phyloP scores from a whole-genome alignment of 2,113 vertebrate genomes.

The Suncus etruscus region DNA sequence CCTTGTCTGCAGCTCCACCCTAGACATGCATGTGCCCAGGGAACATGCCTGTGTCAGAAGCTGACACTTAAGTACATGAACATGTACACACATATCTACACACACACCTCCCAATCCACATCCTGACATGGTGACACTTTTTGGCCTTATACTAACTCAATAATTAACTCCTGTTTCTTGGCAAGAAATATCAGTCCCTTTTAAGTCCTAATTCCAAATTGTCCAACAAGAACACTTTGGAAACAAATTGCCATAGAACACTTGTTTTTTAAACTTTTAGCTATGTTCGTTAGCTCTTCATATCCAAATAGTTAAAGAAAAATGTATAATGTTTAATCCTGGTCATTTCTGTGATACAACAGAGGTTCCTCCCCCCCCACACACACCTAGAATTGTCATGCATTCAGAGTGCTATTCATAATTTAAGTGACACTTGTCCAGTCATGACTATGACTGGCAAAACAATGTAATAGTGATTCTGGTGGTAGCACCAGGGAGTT shows the following conservation, averaged over 20 bases:
- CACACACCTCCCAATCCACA: slow-evolving; percentile 3
- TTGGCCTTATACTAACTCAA: slow-evolving; percentile 31
- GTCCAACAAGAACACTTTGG: slow-evolving; percentile 43
- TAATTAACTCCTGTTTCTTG: slow-evolving; percentile 61
- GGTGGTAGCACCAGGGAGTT: background rate
- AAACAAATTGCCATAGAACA: slow-evolving; percentile 27
- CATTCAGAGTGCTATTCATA: background rate
- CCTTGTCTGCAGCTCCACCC: background rate
- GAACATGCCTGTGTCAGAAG: background rate
- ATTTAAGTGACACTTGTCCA: slow-evolving; percentile 33
- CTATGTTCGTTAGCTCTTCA: slow-evolving; percentile 23
- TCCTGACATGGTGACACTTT: slow-evolving; percentile 3
- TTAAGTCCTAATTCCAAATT: slow-evolving; percentile 60
- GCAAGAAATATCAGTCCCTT: slow-evolving; percentile 39
- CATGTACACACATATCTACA: background rate
- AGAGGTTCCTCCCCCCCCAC: background rate
- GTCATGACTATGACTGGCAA: background rate
- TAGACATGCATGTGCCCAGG: background rate
- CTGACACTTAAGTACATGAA: slow-evolving; percentile 2
- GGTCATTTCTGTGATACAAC: slow-evolving; percentile 48
- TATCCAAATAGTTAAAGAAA: slow-evolving; percentile 60
- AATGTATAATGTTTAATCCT: slow-evolving; percentile 45
- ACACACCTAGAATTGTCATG: background rate
- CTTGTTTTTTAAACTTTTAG: slow-evolving; percentile 61
- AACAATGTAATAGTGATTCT: background rate